Base-by-base conservation (phyloP, 2,113 vertebrate species). In the Thunnus maccoyii region DNA sequence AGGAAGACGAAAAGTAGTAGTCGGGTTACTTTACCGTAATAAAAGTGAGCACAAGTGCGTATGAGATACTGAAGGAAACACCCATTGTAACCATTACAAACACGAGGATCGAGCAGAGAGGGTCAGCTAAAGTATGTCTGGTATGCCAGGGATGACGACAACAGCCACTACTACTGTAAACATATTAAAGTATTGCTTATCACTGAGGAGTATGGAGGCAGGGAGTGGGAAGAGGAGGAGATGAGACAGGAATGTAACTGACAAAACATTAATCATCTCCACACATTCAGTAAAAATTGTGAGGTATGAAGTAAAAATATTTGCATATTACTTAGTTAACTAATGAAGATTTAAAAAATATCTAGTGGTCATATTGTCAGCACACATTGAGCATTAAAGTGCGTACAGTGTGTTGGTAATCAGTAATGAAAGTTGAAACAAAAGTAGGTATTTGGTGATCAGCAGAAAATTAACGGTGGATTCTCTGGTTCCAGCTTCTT, bases 121-220 rank as follows among this genome's bases (percentile, higher is more conserved):
- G 52, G 27, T 72, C 47, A 57, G 80, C 27, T 70, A 14, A 64
- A 79, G 69, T 30, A 84, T 78, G 73, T 57, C 44, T 0, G 84
- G 69, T 68, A 84, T 76, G 77, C 36, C 25, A 20, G 51, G 47
- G 62, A 76, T 84, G 75, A 84, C 47, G 54, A 65, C 72, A 65
- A 54, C 71, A 80, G 22, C 46, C 57, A 0, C 14, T 3, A 0
- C 27, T 55, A n/a, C 73, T 68, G 41, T 78, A 78, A 84, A 75
- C 74, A 75, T 10, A 17, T 7, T 20, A 3, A 17, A 54, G 47
- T 10, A 15, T 18, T 32, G 65, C 66, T 78, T 36, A 30, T 74
- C 27, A 63, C 51, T 32, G 0, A 72, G 7, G 1, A 3, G 17
- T 18, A 11, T 36, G 50, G 16, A 30, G 9, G 9, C 52, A 20